phyloP scores from a whole-genome alignment of 2,888 invertebrate genomes.

The Lithophane leautieri region DNA sequence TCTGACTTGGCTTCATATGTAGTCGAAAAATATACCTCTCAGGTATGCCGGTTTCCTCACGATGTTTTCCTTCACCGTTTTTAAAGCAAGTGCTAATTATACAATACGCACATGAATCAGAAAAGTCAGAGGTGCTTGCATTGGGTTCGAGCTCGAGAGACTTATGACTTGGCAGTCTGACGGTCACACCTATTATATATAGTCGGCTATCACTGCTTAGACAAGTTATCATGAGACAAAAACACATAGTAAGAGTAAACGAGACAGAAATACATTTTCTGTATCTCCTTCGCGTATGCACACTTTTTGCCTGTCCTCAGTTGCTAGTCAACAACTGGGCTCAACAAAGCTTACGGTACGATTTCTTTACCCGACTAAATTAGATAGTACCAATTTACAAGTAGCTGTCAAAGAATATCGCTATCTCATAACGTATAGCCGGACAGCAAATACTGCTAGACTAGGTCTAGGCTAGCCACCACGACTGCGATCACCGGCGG shows the following conservation, averaged over 20 bases:
- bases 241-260: background rate
- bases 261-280: background rate
- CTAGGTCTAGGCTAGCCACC: background rate
- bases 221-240: background rate
- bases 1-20: too few species aligned
- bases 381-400: background rate
- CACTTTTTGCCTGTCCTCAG: background rate
- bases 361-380: background rate
- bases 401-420: background rate
- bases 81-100: too few species aligned
- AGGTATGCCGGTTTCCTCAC: too few species aligned
- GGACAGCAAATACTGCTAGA: background rate
- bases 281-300: background rate
- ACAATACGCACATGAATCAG: too few species aligned
- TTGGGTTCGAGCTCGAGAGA: too few species aligned
- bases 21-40: too few species aligned
- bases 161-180: too few species aligned
- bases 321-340: background rate
- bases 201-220: too few species aligned
- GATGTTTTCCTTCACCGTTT: too few species aligned
- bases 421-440: background rate
- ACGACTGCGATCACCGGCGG: background rate
- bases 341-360: background rate
- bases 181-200: too few species aligned
- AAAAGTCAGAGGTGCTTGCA: too few species aligned